Conservation (phyloP, 1,140 invertebrate species). For the Pollicipes pollicipes region DNA sequence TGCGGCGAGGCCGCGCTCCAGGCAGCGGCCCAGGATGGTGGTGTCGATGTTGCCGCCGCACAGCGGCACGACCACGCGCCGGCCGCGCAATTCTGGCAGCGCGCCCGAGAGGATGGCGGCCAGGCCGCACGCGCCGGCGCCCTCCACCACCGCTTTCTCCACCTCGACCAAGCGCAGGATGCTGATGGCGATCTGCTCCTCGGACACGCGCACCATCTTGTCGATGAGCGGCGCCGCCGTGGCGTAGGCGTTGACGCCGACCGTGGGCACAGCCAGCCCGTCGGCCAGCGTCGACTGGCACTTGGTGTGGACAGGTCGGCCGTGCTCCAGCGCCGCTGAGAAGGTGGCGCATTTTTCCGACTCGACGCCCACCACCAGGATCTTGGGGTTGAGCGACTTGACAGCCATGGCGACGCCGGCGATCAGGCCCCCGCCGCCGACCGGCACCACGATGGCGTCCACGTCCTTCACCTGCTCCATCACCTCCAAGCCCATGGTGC, state of each 20-base stretch:
- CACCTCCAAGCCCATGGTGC: constrained; percentile 79
- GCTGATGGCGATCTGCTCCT: constrained; percentile 72
- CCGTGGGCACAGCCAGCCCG: constrained; percentile 72
- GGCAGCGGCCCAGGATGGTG: constrained; percentile 64
- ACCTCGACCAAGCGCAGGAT: constrained; percentile 70
- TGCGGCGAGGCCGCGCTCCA: constrained; percentile 72
- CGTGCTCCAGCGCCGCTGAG: constrained; percentile 45
- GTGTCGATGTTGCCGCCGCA: constrained; percentile 90
- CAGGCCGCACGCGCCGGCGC: constrained; percentile 68
- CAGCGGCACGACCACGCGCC: constrained; percentile 65
- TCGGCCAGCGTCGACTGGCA: constrained; percentile 68
- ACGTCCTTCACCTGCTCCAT: constrained; percentile 59
- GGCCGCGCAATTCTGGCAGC: constrained; percentile 61
- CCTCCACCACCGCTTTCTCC: constrained; percentile 86
- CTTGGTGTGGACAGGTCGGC: constrained; percentile 44
- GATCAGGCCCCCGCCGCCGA: constrained; percentile 75
- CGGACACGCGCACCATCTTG: constrained; percentile 50
- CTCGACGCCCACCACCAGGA: constrained; percentile 59
- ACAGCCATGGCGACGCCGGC: constrained; percentile 61
- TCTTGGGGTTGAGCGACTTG: constrained; percentile 61
- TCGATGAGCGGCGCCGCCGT: constrained; percentile 60
- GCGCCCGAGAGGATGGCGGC: constrained; percentile 69
- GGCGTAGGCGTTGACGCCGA: constrained; percentile 70
- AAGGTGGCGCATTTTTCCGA: constrained; percentile 78
- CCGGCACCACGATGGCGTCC: constrained; percentile 60